These are phyloP conservation scores for Chroicocephalus ridibundus DNA, from an alignment of 2,113 vertebrate species.

Conservation along the genomic window DNA sequence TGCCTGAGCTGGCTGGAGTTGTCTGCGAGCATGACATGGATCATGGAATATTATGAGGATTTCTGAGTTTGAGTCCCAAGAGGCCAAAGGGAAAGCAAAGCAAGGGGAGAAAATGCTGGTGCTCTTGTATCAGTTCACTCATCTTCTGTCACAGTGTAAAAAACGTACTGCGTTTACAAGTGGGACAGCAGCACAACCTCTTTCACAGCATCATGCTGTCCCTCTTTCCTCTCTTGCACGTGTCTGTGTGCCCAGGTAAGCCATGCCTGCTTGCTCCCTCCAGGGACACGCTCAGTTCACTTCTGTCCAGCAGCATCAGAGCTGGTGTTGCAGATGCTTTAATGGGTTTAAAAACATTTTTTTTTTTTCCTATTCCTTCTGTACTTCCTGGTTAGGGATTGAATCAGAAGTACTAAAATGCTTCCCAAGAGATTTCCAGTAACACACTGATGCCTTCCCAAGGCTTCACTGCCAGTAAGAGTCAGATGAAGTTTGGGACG, in stretches of 20 bases:
- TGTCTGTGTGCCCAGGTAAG: not conserved
- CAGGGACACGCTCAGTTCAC: not conserved
- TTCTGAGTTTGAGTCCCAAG: not conserved
- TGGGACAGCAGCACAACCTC: not conserved
- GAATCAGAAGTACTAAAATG: not conserved
- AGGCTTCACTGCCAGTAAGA: not conserved
- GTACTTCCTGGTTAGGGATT: not conserved
- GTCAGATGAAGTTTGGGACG: not conserved
- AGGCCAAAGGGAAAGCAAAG: not conserved
- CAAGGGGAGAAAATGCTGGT: not conserved
- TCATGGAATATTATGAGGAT: not conserved
- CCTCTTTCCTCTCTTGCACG: accelerated
- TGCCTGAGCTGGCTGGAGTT: accelerated
- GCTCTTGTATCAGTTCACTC: not conserved
- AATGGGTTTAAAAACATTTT: not conserved
- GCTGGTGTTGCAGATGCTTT: not conserved
- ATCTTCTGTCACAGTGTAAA: not conserved
- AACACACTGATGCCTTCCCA: not conserved
- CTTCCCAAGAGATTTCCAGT: not conserved
- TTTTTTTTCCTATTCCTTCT: not conserved
- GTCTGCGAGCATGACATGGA: not conserved
- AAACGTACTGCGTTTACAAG: not conserved
- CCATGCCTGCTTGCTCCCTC: not conserved
- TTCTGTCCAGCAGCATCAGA: not conserved
- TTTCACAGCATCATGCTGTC: accelerated